These are phyloP conservation scores for Palythoa heliodiscus DNA, from an alignment of 92 coral and sea anemone genomes.

Conservation along the genomic window DNA sequence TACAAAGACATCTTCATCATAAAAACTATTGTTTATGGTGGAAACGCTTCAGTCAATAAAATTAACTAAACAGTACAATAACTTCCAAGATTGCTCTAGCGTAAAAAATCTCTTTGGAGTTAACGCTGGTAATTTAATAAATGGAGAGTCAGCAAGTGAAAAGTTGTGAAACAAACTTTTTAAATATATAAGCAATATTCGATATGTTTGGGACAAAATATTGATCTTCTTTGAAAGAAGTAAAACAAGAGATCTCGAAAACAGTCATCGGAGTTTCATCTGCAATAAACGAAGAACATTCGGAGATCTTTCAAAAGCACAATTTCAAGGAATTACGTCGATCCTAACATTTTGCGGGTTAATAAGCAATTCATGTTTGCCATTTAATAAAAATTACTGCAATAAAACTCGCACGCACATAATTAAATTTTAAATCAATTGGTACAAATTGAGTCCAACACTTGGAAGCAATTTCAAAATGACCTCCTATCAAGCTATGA, in stretches of 20 bases:
- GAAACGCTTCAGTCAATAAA: too few species aligned
- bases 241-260: too few species aligned
- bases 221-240: too few species aligned
- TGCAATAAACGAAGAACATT: background rate
- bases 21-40: too few species aligned
- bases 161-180: constrained; percentile 21
- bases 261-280: too few species aligned
- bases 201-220: too few species aligned
- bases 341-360: background rate
- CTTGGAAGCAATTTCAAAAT: constrained; percentile 3
- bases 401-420: background rate
- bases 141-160: background rate
- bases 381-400: constrained; percentile 3
- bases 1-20: too few species aligned
- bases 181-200: background rate
- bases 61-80: background rate
- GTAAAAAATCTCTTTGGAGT: background rate
- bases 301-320: too few species aligned
- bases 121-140: constrained; percentile 9
- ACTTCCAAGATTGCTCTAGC: background rate
- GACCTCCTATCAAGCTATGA: background rate
- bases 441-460: background rate
- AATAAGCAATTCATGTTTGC: constrained; percentile 4
- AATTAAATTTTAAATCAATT: constrained; percentile 19
- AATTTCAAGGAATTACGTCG: too few species aligned